A percentile compares a stretch with the other conserved stretches of the same genome.
Conservation (phyloP, 2,113 vertebrate genomes). For the Butastur rufipennis region DNA sequence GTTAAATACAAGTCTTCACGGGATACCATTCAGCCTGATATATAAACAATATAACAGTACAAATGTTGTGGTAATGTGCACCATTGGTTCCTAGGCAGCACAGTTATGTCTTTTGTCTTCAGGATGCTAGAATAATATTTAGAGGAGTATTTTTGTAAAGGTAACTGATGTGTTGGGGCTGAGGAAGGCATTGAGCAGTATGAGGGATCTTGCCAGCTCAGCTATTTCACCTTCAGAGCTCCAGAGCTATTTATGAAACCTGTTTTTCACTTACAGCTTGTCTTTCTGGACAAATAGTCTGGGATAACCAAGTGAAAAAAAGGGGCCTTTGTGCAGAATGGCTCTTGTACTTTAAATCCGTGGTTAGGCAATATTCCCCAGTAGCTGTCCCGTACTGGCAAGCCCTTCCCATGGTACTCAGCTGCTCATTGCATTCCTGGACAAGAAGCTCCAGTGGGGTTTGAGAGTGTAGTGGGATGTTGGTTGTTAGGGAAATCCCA, state of each 20-base stretch:
- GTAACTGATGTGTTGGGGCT: background rate
- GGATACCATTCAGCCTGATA: background rate
- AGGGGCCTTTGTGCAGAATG: background rate
- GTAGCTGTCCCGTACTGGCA: background rate
- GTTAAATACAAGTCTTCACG: background rate
- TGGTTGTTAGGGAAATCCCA: background rate
- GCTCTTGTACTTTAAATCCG: background rate
- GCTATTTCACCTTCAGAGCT: background rate
- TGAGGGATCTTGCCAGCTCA: background rate
- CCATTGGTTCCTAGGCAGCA: background rate
- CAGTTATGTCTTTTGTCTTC: background rate
- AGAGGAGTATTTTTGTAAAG: background rate
- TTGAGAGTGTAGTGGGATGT: background rate
- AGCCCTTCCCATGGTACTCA: background rate
- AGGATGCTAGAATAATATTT: background rate
- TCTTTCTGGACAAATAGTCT: background rate
- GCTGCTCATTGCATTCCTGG: background rate
- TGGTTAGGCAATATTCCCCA: background rate
- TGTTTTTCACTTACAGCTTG: background rate
- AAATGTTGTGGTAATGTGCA: background rate
- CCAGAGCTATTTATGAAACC: background rate
- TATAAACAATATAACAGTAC: background rate
- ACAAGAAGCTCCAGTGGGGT: background rate
- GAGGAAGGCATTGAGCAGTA: background rate
- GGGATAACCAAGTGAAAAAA: background rate